phyloP scores from a whole-genome alignment of 2,113 vertebrate genomes.

The Varanus komodoensis region DNA sequence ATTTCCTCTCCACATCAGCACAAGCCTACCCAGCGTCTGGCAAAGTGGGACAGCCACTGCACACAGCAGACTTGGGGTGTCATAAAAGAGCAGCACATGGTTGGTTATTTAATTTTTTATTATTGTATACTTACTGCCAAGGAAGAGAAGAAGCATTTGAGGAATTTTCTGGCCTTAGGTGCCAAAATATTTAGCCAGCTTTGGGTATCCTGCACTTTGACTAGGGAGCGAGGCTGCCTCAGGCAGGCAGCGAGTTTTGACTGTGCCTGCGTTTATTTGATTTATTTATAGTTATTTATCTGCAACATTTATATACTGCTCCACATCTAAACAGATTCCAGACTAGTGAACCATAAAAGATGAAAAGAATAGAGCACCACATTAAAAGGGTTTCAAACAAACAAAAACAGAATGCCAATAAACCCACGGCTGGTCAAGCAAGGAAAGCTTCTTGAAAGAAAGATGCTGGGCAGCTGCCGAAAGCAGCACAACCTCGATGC shows the following conservation, averaged over 20 bases:
- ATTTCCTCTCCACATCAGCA: neutral
- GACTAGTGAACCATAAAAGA: no score
- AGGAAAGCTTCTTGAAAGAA: no score
- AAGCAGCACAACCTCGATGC: no score
- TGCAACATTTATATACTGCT: no score
- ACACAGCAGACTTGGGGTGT: neutral
- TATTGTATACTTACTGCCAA: neutral
- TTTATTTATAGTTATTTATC: no score
- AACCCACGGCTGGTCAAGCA: no score
- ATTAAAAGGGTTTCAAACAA: no score
- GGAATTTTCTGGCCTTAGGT: neutral
- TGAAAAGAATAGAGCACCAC: no score
- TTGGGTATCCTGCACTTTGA: neutral
- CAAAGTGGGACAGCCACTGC: neutral
- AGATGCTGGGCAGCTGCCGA: no score
- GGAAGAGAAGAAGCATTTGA: neutral
- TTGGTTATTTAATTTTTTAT: neutral
- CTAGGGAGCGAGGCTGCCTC: neutral
- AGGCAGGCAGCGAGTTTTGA: neutral
- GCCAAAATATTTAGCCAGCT: neutral
- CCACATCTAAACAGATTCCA: no score
- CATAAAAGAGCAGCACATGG: neutral
- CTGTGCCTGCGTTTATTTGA: neutral
- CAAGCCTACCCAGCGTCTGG: neutral
- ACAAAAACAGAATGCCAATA: no score